These are phyloP conservation scores for Lipotes vexillifer DNA, from an alignment of 2,113 vertebrate genomes.

Conservation along the genomic window DNA sequence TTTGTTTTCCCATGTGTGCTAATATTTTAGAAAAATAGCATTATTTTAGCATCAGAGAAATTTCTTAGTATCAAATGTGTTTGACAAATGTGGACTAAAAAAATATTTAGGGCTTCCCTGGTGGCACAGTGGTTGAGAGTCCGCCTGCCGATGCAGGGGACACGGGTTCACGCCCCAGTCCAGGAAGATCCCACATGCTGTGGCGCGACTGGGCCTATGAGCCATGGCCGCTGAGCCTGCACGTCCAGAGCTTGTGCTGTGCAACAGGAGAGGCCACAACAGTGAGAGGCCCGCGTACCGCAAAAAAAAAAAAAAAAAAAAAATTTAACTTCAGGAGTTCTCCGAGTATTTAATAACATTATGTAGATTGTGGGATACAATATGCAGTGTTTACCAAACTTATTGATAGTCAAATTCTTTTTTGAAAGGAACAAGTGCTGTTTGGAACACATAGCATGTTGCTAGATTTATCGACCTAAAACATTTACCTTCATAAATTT, in stretches of 20 bases:
- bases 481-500: neutral
- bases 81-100: neutral
- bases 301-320: too few species aligned
- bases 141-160: too few species aligned
- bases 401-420: neutral
- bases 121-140: too few species aligned
- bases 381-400: neutral
- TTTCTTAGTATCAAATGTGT: neutral
- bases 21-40: neutral
- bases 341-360: neutral
- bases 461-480: neutral
- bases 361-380: neutral
- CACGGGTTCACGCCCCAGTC: too few species aligned
- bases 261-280: too few species aligned
- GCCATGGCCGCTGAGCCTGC: too few species aligned
- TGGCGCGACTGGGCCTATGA: fast-evolving
- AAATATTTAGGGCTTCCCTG: neutral
- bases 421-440: neutral
- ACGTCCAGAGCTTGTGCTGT: too few species aligned
- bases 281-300: too few species aligned
- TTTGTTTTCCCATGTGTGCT: neutral
- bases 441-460: neutral
- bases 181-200: too few species aligned
- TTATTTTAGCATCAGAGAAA: neutral
- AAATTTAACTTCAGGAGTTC: neutral